A percentile compares a stretch with the other conserved stretches of the same genome.
phyloP scores from a whole-genome alignment of 2,888 invertebrate genomes.

The Nephrotoma flavescens region DNA sequence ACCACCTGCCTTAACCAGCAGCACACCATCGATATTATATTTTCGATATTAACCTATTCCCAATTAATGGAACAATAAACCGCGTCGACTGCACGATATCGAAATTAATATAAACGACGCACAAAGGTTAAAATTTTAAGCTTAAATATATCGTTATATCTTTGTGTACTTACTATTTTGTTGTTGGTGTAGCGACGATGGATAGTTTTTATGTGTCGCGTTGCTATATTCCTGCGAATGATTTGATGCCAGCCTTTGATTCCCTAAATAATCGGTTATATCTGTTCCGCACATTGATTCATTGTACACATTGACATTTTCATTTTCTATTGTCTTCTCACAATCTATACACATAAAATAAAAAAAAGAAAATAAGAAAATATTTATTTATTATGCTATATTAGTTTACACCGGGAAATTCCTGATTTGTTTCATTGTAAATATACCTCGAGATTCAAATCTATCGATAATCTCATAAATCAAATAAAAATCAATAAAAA shows the following conservation, averaged over 20 bases:
- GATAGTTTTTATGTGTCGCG: conserved; percentile 3
- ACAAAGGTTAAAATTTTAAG: neutral
- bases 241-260: conserved; percentile 7
- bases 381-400: neutral
- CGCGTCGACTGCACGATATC: neutral
- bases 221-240: neutral
- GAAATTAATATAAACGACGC: neutral
- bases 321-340: conserved; percentile 12
- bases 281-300: conserved; percentile 9
- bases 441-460: neutral
- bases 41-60: neutral
- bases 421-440: neutral
- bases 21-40: neutral
- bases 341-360: conserved; percentile 10
- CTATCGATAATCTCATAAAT: neutral
- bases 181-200: conserved; percentile 6
- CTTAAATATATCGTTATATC: no score
- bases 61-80: neutral
- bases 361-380: conserved; percentile 1
- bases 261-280: conserved; percentile 10
- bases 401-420: neutral
- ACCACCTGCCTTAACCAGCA: neutral
- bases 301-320: conserved; percentile 8
- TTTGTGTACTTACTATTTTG: conserved; percentile 4
- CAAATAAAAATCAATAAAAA: neutral